Percentiles rank a stretch among this genome's conserved stretches.
phyloP scores from a whole-genome alignment of 2,797 vertebrate species.

The Pseudochromis fuscus region DNA sequence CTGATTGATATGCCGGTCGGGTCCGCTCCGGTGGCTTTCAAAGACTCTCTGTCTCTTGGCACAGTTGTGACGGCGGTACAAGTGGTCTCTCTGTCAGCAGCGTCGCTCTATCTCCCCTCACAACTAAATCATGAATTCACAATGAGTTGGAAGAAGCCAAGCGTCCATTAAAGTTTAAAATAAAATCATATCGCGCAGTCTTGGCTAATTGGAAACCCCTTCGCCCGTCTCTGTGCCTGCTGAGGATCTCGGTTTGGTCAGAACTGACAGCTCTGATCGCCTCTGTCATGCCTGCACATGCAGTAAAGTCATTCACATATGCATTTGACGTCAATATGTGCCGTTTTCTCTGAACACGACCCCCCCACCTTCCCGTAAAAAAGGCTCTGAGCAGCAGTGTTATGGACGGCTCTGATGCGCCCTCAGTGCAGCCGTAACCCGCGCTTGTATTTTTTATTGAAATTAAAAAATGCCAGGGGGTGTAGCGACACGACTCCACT shows the following conservation, averaged over 20 bases:
- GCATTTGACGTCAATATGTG: conserved; percentile 70
- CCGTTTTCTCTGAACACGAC: conserved; percentile 25
- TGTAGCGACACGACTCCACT: conserved; percentile 18
- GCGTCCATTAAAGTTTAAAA: conserved; percentile 65
- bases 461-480: conserved; percentile 56
- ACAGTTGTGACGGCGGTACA: conserved; percentile 79
- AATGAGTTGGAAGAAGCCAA: conserved; percentile 37
- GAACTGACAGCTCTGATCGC: conserved; percentile 28
- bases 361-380: conserved; percentile 31
- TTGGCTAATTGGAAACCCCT: conserved; percentile 15
- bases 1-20: conserved; percentile 87
- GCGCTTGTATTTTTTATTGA: conserved; percentile 50
- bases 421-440: conserved; percentile 43
- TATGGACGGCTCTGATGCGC: conserved; percentile 45
- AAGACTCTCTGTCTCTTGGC: conserved; percentile 85
- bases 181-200: background rate
- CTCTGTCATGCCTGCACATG: conserved; percentile 42
- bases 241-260: conserved; percentile 27
- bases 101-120: conserved; percentile 36
- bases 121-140: conserved; percentile 57
- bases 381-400: conserved; percentile 11
- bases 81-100: conserved; percentile 80
- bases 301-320: conserved; percentile 65
- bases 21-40: conserved; percentile 82
- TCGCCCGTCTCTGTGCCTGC: conserved; percentile 3